Evolutionary conservation across 2,113 vertebrate genomes (phyloP).

Genomic region (Stercorarius parasiticus): DNA sequence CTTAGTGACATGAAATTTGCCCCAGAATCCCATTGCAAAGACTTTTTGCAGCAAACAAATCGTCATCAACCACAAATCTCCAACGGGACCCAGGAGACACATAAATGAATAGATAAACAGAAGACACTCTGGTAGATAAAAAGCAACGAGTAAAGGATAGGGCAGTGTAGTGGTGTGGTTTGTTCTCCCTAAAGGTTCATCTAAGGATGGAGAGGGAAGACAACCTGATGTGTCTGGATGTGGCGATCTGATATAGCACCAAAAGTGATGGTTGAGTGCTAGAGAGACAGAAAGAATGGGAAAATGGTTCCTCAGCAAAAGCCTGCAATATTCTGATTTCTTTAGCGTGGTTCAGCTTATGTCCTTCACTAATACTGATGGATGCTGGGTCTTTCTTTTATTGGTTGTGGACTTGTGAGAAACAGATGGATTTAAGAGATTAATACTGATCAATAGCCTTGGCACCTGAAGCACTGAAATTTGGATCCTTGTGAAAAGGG

Average conservation of each 20-base stretch:
- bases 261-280: neutral
- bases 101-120: neutral
- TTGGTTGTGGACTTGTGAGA: neutral
- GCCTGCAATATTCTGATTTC: neutral
- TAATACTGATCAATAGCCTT: neutral
- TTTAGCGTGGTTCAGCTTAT: neutral
- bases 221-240: neutral
- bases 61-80: neutral
- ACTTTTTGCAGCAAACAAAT: neutral
- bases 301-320: neutral
- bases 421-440: neutral
- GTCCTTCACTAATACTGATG: neutral
- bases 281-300: neutral
- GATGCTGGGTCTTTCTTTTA: neutral
- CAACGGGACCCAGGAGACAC: neutral
- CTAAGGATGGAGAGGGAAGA: neutral
- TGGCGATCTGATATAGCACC: accelerated
- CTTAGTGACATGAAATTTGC: neutral
- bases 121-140: neutral
- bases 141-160: neutral
- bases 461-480: neutral
- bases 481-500: neutral
- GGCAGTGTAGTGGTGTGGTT: neutral
- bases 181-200: neutral
- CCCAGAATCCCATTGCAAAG: neutral